Evolutionary conservation across 2,888 invertebrate genomes (phyloP), one percentile per base, ranked within the genome.

Genomic region (Synanthedon formicaeformis): DNA sequence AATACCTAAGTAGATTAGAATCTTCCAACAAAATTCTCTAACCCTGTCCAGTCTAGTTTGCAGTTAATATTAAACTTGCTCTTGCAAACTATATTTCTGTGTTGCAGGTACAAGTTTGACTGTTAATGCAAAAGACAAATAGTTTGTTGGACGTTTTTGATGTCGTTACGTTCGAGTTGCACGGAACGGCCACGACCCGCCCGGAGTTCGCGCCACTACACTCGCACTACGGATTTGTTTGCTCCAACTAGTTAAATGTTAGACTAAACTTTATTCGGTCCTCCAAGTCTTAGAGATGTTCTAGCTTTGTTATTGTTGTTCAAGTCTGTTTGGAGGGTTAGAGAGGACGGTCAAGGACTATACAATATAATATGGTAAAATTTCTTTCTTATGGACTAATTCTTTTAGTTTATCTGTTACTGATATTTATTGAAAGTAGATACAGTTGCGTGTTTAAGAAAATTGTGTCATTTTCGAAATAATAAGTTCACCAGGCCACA

Each of bases 231-330:
- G 70, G 73, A 78, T 81, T 81, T 81, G 81, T 83, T 81, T 78
- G 78, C 71, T 68, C 71, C 72, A 78, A 82, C 82, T 85, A 83
- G 86, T 86, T 86, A 85, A 85, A 83, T 84, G 83, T 84, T 83
- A 66, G 71, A 57, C 63, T 65, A 64, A 81, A 82, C 78, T 82
- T 81, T 78, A 80, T 81, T 78, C 65, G 72, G 75, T 71, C 71
- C 65, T 66, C 51, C 56, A 52, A 54, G 54, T 77, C 75, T 75
- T 76, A 60, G 68, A 75, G 73, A 76, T 69, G 74, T 72, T 73
- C 64, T 65, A 63, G 60, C 70, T 73, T 69, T 74, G 76, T 79
- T 81, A 78, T 80, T 77, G 71, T 76, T 75, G 69, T 75, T 75
- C 62, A 63, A 78, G 75, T 73, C 60, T 66, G 55, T 56, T 55